Evolutionary conservation across 2,113 vertebrate species (phyloP), one percentile per base, ranked within the genome.

Genomic region (Empidonax alnorum): DNA sequence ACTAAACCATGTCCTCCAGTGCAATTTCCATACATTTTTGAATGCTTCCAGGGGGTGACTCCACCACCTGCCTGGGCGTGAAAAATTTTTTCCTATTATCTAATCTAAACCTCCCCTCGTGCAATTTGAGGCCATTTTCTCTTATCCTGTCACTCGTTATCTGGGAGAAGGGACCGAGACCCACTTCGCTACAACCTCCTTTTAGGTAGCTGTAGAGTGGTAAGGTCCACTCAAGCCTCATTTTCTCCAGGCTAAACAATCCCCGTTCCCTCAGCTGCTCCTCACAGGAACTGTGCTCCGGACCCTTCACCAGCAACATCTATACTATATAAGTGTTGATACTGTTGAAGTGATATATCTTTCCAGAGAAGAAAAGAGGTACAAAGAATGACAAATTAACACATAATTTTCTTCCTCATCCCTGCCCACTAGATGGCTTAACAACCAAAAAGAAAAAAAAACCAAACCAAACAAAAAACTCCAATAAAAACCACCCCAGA

Each of bases 281-380:
- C 62, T 53, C 30, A 30, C 4, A 62, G 47, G 35, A 68, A 47
- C 0, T 62, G n/a, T 75, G 47, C 62, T 69, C 71, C 39, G 46
- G 23, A 74, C 52, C 19, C 30, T 47, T 31, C 47, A 53, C 30
- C 62, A 68, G 52, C 18, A 84, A 66, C 17, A n/a, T 61, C 66
- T 28, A 2, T 22, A n/a, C 20, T 23, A 14, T 3, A 0, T 12
- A 63, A 41, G 4, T 20, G 25, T 23, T 63, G 49, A 77, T 31
- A 47, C 8, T 47, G 14, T 4, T 67, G 20, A 68, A 87, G 9
- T 50, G 14, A 28, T 22, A 5, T 3, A 56, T 20, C 20, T 50
- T 87, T 71, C 27, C 61, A 79, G 47, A 68, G 39, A 82, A 82
- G 16, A 4, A 52, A 82, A 89, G 30, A 58, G 5, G 5, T 49